Evolutionary conservation across 2,888 invertebrate genomes (phyloP), one percentile per base, ranked within the genome.

Genomic region (Blomia tropicalis): DNA sequence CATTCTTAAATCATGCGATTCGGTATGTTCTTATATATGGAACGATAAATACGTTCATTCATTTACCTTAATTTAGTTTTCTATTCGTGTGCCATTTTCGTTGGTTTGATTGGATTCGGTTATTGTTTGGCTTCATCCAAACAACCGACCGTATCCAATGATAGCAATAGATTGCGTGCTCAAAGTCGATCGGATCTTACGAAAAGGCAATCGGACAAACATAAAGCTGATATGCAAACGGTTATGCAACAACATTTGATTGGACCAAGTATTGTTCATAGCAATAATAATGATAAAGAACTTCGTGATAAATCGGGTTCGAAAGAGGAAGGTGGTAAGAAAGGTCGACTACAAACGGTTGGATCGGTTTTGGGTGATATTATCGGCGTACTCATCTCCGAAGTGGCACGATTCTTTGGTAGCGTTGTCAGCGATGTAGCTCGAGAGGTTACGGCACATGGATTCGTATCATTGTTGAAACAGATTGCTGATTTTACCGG

Each of bases 391-490:
- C 36, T 62, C 14, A 41, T 62, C 1, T 62, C 62, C 2, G 62
- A 62, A 62, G 56, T 62, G 56, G 56, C 58, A 23, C 32, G 56
- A 43, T 32, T 62, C 4, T 62, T 62, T 22, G 62, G 62, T 2
- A 58, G 30, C 27, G 43, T 62, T 5, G 62, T 62, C 43, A 62
- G 62, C 47, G 62, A 62, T 62, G 62, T 62, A 19, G 62, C 62
- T 25, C 56, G 62, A 58, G 62, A 62, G 31, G 62, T 62, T 7
- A 62, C 62, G 5, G 62, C 62, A 19, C 62, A 62, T 54, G 62
- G 62, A 11, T 62, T 62, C 23, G 62, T 62, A 7, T 62, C 62
- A 14, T 25, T 62, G 14, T 47, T 62, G 17, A 62, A 62, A 58
- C 62, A 62, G 19, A 44, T 62, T 22, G 58, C 62, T 7, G 62